Conservation (phyloP, 2,113 vertebrate genomes). For the Oceanodroma tethys region DNA sequence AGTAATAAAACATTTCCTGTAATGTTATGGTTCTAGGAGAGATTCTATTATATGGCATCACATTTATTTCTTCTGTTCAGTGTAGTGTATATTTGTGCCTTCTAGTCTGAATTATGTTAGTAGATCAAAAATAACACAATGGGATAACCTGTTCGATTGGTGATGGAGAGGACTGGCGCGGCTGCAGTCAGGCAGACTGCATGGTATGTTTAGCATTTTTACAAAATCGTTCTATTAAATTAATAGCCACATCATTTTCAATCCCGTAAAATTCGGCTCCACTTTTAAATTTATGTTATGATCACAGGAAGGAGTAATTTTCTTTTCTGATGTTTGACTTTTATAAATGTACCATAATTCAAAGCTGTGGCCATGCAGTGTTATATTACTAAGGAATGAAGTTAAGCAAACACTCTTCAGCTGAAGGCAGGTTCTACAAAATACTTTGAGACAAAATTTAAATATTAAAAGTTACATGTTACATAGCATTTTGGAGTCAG, state of each 20-base stretch:
- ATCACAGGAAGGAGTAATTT: background rate
- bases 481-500: background rate
- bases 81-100: background rate
- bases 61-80: background rate
- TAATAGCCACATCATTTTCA: background rate
- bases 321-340: slow-evolving; percentile 16
- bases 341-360: background rate
- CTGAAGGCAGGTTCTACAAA: background rate
- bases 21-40: background rate
- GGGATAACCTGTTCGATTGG: background rate
- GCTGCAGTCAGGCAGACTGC: background rate
- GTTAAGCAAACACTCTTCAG: background rate
- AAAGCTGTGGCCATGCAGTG: background rate
- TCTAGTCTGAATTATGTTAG: background rate
- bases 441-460: background rate
- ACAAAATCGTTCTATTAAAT: background rate
- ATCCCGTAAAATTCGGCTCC: background rate
- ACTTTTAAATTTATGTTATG: background rate
- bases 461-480: background rate
- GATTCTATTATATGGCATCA: background rate
- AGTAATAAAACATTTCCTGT: background rate
- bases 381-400: background rate
- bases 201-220: background rate
- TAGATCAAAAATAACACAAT: background rate
- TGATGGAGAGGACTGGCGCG: background rate